Evolutionary conservation across 2,797 vertebrate species (phyloP).

Genomic region (Xenopus petersii): DNA sequence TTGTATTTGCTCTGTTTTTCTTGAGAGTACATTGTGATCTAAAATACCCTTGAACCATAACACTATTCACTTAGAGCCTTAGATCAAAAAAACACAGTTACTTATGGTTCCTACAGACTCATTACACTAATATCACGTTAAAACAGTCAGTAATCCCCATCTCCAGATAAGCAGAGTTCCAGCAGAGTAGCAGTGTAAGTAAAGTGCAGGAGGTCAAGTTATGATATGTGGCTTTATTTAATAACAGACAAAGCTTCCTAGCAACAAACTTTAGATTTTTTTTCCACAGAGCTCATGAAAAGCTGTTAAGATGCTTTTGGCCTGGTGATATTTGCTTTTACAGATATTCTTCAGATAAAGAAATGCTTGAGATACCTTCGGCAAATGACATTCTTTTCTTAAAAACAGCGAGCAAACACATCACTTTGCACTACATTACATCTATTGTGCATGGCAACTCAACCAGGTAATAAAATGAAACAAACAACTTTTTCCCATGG

Average conservation of each 20-base stretch:
- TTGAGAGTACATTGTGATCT: no score
- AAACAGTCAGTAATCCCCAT: conserved; percentile 9
- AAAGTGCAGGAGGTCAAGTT: conserved; percentile 28
- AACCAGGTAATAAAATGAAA: neutral
- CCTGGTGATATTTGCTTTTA: conserved; percentile 30
- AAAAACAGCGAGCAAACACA: neutral
- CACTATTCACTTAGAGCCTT: no score
- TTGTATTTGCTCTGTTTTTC: no score
- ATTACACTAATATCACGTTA: no score
- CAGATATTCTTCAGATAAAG: conserved; percentile 27
- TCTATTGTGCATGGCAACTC: neutral
- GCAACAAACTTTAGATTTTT: conserved; percentile 23
- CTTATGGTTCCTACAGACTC: no score
- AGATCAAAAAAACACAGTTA: no score
- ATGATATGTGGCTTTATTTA: conserved; percentile 39
- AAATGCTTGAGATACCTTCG: conserved; percentile 31
- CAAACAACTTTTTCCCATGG: no score
- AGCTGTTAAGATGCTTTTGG: conserved; percentile 29
- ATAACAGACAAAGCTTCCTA: conserved; percentile 38
- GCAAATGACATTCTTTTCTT: neutral
- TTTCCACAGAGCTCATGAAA: conserved; percentile 4
- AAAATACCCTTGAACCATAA: no score
- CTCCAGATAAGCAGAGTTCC: conserved; percentile 20
- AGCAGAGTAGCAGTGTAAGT: neutral
- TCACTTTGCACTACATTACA: no score